Base-by-base conservation (phyloP, 2,113 vertebrate genomes). In the Callocephalon fimbriatum region DNA sequence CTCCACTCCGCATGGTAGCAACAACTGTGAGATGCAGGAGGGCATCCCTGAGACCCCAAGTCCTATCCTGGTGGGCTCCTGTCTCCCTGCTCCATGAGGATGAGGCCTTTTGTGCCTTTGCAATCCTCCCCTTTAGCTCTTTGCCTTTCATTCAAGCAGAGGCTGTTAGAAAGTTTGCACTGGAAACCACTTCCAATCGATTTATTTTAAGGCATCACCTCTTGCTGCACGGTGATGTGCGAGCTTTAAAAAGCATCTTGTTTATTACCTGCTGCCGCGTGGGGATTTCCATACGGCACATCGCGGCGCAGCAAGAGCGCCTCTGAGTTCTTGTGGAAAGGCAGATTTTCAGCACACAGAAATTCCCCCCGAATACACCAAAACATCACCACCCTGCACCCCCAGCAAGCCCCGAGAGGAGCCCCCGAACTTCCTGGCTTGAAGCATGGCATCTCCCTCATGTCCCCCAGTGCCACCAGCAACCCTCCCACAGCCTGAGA, bases 131-230 rank as follows among this genome's bases (percentile, higher is more conserved):
- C 90, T 92, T 92, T 31, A 90, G 91, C 48, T 90, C 70, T 48
- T 15, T 0, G 7, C 67, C 40, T 86, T 83, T 73, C 72, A 40
- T 70, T 92, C 82, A 83, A 73, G 82, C 0, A 0, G 44, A 88
- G 22, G 42, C 51, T 78, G 63, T 11, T 86, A 58, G 6, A 79
- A 94, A 91, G 89, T 93, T 86, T 75, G 91, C 27, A 47, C 80
- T 86, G 91, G 93, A 77, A 97, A 67, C 65, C 80, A 74, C 88
- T 91, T n/a, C 63, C 65, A 54, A 93, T 87, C 23, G 66, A 95
- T 90, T 88, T 87, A 86, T 94, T 95, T 96, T 88, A 90, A 96
- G 96, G 93, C 85, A 92, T 87, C 95, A 89, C 89, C 94, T 85
- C 94, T 87, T 32, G 96, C 89, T 79, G 95, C 0, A 59, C 85